Conservation (phyloP, 2,888 invertebrate genomes). For the Petrolisthes cinctipes region DNA sequence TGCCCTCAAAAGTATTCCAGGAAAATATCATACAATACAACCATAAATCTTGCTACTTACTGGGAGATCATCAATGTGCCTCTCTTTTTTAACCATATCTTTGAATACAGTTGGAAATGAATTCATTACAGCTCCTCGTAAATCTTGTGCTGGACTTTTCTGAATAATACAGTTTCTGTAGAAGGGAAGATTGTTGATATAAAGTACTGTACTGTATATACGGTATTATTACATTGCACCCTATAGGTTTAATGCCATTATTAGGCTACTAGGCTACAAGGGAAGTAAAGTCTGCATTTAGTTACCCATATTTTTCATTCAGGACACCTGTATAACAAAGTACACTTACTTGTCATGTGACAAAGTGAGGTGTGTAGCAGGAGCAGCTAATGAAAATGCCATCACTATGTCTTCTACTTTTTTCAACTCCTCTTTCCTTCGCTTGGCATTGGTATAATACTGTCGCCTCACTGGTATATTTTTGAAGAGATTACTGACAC, state of each 20-base stretch:
- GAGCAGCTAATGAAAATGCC: constrained; percentile 73
- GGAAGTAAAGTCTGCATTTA: not conserved
- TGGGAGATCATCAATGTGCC: constrained; percentile 12
- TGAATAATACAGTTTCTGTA: constrained; percentile 51
- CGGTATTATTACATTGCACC: no score
- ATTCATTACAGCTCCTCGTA: constrained; percentile 39
- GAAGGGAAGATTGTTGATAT: not conserved
- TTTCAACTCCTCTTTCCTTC: constrained; percentile 73
- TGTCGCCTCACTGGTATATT: constrained; percentile 75
- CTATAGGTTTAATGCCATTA: no score
- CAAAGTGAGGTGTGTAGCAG: constrained; percentile 71
- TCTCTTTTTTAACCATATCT: constrained; percentile 23
- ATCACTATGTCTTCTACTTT: constrained; percentile 73
- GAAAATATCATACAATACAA: no score
- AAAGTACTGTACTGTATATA: not conserved
- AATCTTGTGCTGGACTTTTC: constrained; percentile 46
- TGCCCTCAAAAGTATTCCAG: not conserved
- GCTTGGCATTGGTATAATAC: constrained; percentile 71
- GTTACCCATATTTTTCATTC: no score
- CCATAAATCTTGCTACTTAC: constrained; percentile 22
- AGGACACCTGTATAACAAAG: not conserved
- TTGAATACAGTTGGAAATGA: constrained; percentile 42
- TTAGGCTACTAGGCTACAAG: not conserved
- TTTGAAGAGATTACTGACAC: constrained; percentile 73
- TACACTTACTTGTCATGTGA: constrained; percentile 71